Conservation (phyloP, 2,888 invertebrate genomes). For the Suillia variegata region DNA sequence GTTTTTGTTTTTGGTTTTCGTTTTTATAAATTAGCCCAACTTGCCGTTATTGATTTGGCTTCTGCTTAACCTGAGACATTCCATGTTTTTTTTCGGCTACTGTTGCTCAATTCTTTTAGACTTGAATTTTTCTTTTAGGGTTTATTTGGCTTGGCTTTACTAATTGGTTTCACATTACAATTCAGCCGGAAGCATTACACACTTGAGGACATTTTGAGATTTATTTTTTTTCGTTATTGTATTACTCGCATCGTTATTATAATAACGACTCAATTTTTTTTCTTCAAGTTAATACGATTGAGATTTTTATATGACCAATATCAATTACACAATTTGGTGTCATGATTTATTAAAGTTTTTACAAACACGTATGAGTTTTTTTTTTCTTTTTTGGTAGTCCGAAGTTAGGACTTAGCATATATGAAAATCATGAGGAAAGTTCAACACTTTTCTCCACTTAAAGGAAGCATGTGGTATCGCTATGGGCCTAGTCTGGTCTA, state of each 20-base stretch:
- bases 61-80: constrained; percentile 33
- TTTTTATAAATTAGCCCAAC: constrained; percentile 27
- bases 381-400: too few species aligned
- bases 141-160: constrained; percentile 6
- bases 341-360: constrained; percentile 11
- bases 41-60: constrained; percentile 48
- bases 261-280: constrained; percentile 24
- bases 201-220: constrained; percentile 10
- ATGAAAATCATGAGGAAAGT: too few species aligned
- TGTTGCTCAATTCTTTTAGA: constrained; percentile 4
- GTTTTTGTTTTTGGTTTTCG: constrained; percentile 22
- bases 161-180: constrained; percentile 22
- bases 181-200: constrained; percentile 24
- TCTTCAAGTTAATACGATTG: too few species aligned
- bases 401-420: too few species aligned
- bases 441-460: too few species aligned
- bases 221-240: neutral
- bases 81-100: constrained; percentile 10
- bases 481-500: too few species aligned
- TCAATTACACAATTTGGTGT: constrained; percentile 8
- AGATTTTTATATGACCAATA: neutral
- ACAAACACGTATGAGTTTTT: too few species aligned
- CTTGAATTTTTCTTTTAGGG: too few species aligned
- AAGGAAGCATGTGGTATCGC: too few species aligned
- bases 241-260: constrained; percentile 9